Base-by-base conservation (phyloP, 2,888 invertebrate species). In the Cosmia trapezina region DNA sequence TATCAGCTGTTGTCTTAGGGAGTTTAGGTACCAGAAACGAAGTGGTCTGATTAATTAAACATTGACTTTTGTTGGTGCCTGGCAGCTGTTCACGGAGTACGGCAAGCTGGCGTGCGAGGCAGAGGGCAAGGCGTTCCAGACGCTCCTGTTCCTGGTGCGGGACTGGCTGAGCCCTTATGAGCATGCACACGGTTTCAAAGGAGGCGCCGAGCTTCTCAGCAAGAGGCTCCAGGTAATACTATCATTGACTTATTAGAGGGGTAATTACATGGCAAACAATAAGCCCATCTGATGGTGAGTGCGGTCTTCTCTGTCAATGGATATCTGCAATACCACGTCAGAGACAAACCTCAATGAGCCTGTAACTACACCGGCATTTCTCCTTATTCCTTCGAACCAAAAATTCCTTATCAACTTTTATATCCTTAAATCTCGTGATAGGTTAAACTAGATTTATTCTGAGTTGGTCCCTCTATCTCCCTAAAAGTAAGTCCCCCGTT, bases 161-260 rank as follows among this genome's bases (percentile, higher is more conserved):
- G 99, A 99, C 94, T 99, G 99, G 99, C 98, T 98, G 93, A 99
- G 98, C 92, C 99, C 99, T 0, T 99, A 99, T 93, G 99, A 99
- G 91, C 97, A 98, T 0, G 96, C 97, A 12, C 99, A 99, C 93
- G 99, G 99, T 0, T 97, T 97, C 1, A 96, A 97, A 0, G 99
- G 99, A 1, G 99, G 99, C 0, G 96, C 97, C 81, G 96, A 97
- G 83, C 97, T 99, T 70, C 95, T 99, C 8, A 97, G 98, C 76
- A 97, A 98, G 85, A 97, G 99, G 80, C 96, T 99, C 7, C 97
- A 98, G 96, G 97, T 98, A 74, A 43, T 17, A 68, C 11, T 37
- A 37, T 6, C 4, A 63, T 6, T 14, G 17, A 14, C 49, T 51
- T 68, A 14, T 9, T 41, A 14, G 7, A 49, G 12, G 8, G 37